phyloP scores from a whole-genome alignment of 1,140 invertebrate genomes.

The Tetraneura akinire region DNA sequence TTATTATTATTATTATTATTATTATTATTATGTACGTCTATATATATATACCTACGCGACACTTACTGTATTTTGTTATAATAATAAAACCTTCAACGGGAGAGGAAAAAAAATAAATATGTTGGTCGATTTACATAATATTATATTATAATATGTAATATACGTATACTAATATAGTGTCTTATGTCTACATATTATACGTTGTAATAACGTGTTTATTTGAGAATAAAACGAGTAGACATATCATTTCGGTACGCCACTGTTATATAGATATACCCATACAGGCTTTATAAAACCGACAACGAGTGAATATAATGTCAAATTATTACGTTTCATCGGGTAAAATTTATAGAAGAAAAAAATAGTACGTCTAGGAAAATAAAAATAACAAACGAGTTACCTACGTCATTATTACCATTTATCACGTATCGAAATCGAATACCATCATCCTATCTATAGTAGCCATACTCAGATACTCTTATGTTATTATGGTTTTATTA shows the following conservation, averaged over 20 bases:
- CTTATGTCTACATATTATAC: neutral
- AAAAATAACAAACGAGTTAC: no score
- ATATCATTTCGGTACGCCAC: neutral
- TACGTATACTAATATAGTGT: no score
- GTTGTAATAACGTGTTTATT: slow-evolving; percentile 9
- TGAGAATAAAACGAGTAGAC: neutral
- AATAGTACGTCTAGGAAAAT: neutral
- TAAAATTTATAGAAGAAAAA: neutral
- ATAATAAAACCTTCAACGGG: slow-evolving; percentile 37
- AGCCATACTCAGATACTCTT: no score
- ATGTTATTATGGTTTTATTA: no score
- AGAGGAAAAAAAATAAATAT: neutral
- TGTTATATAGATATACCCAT: neutral
- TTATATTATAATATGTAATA: no score
- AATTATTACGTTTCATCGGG: no score
- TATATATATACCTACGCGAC: neutral
- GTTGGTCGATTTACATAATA: slow-evolving; percentile 14
- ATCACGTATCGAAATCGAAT: neutral
- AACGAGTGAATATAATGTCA: no score
- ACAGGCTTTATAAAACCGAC: no score
- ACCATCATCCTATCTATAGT: no score
- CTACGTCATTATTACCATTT: neutral
- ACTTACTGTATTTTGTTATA: no score
- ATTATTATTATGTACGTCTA: no score
- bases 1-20: no score